These are phyloP conservation scores for Lanistes nyassanus DNA, from an alignment of 1,140 invertebrate species.

Conservation along the genomic window DNA sequence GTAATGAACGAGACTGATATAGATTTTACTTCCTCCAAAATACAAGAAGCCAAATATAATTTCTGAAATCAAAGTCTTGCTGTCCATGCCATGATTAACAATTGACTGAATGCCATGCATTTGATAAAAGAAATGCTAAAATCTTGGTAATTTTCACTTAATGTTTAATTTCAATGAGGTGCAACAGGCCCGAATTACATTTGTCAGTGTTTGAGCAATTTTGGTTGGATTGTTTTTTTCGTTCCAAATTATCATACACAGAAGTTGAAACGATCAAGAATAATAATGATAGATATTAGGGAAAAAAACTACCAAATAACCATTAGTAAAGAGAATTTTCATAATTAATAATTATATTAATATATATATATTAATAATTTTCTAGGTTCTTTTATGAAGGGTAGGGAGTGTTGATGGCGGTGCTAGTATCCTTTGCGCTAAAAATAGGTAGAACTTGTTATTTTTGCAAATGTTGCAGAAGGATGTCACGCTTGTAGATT, in stretches of 20 bases:
- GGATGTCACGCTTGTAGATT: slow-evolving; percentile 46
- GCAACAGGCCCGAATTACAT: too few relatives aligned
- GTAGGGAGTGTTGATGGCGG: background rate
- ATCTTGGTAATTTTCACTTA: too few relatives aligned
- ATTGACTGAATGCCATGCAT: too few relatives aligned
- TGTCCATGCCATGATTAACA: too few relatives aligned
- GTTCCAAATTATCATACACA: too few relatives aligned
- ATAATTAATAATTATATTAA: too few relatives aligned
- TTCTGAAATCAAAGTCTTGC: background rate
- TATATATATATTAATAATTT: background rate
- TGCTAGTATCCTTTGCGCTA: background rate
- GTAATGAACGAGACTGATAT: background rate
- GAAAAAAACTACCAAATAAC: background rate
- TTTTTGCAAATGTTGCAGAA: slow-evolving; percentile 37
- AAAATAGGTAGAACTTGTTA: background rate
- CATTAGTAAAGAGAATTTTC: background rate
- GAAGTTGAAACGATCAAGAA: too few relatives aligned
- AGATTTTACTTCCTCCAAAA: too few relatives aligned
- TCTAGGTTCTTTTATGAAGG: background rate
- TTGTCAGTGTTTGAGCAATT: too few relatives aligned
- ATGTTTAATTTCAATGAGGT: too few relatives aligned
- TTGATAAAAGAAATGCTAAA: too few relatives aligned
- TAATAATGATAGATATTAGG: background rate
- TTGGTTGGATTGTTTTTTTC: too few relatives aligned
- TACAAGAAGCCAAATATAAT: background rate